A percentile compares a stretch with the other conserved stretches of the same genome.
These are phyloP conservation scores for Ochropacha duplaris DNA, from an alignment of 2,888 invertebrate species.

Conservation along the genomic window DNA sequence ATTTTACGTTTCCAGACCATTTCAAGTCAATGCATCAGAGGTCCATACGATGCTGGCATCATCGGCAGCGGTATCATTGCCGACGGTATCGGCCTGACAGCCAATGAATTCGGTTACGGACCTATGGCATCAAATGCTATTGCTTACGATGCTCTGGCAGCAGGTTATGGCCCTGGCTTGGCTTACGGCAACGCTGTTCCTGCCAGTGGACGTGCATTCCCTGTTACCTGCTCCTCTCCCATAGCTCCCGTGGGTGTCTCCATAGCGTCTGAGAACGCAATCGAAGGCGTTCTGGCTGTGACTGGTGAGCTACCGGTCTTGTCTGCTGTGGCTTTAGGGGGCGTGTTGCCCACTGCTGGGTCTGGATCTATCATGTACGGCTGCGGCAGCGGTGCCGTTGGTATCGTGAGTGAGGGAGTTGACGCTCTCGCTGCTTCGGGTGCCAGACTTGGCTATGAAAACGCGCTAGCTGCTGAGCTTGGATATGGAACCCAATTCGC, in stretches of 20 bases:
- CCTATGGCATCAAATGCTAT: not conserved
- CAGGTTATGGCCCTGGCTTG: constrained; percentile 7
- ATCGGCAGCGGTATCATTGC: constrained; percentile 11
- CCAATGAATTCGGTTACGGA: not conserved
- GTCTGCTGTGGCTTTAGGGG: constrained; percentile 42
- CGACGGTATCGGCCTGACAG: not conserved
- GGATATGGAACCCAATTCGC: constrained; percentile 6
- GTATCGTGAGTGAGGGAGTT: constrained; percentile 12
- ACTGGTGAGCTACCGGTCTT: constrained; percentile 46
- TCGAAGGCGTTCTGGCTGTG: constrained; percentile 37
- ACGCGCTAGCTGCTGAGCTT: constrained; percentile 5
- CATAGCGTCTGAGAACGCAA: constrained; percentile 48
- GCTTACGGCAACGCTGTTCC: constrained; percentile 14
- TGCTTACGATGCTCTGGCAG: not conserved
- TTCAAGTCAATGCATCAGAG: constrained; percentile 29
- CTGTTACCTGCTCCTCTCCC: constrained; percentile 32
- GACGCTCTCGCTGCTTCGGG: constrained; percentile 1
- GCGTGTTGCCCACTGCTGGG: constrained; percentile 36
- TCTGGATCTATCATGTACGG: constrained; percentile 35
- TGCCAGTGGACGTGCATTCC: constrained; percentile 33
- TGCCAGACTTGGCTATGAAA: not conserved
- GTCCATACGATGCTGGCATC: constrained; percentile 11
- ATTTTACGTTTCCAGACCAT: not conserved
- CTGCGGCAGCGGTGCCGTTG: constrained; percentile 31
- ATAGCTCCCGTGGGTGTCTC: constrained; percentile 43